A percentile compares a stretch with the other conserved stretches of the same genome.
These are phyloP conservation scores for Lethenteron camtschaticum DNA, from an alignment of 2,113 vertebrate genomes.

Conservation along the genomic window DNA sequence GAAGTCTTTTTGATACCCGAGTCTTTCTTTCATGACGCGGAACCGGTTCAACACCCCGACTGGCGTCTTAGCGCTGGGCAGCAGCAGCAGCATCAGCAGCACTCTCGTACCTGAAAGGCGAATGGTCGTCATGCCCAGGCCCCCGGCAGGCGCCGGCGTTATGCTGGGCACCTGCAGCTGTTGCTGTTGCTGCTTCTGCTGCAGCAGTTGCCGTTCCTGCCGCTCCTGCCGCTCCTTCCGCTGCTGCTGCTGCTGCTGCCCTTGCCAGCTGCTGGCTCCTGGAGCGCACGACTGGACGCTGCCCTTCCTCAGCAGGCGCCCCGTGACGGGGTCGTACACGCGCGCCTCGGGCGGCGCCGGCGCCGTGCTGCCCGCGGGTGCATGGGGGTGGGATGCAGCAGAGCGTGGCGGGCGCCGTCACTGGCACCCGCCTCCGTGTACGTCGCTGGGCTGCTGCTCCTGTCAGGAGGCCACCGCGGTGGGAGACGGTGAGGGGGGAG, in stretches of 20 bases:
- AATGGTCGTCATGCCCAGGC: conserved; percentile 33
- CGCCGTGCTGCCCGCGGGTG: conserved; percentile 23
- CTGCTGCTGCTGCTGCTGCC: no score
- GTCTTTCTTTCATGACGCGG: conserved; percentile 27
- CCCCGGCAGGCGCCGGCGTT: conserved; percentile 17
- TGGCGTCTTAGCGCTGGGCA: conserved; percentile 20
- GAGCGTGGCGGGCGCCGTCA: no score
- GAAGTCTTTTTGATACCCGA: no score
- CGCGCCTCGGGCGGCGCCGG: conserved; percentile 35
- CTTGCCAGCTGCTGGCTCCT: no score
- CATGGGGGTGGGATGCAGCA: conserved; percentile 42
- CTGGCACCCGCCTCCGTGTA: conserved; percentile 25
- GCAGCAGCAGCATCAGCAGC: conserved; percentile 17
- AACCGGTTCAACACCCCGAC: conserved; percentile 43
- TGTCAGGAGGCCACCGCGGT: conserved; percentile 13
- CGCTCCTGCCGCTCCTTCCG: no score
- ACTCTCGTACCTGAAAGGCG: conserved; percentile 49
- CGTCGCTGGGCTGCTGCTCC: conserved; percentile 48
- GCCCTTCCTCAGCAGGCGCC: conserved; percentile 61
- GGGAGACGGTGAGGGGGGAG: no score
- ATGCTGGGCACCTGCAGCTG: no score
- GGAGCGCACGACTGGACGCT: no score
- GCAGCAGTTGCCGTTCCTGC: no score
- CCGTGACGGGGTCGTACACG: conserved; percentile 64
- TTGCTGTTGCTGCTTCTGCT: no score